These are phyloP conservation scores for Tetranychus urticae DNA, from an alignment of 1,140 invertebrate species.

Conservation along the genomic window DNA sequence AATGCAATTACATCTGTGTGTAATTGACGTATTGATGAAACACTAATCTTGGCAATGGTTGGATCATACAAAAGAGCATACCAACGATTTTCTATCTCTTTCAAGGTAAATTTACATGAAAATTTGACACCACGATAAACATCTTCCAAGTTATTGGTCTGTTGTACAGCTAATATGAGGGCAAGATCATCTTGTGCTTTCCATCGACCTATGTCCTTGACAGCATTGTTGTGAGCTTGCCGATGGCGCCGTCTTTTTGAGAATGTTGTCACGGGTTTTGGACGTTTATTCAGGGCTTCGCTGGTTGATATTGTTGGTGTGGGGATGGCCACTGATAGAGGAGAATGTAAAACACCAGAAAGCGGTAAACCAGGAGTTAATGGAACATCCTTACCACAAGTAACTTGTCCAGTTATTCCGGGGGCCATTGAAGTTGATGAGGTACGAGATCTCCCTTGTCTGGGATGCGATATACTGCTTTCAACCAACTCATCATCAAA, in stretches of 20 bases:
- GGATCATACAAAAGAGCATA: constrained; percentile 81
- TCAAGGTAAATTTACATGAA: constrained; percentile 75
- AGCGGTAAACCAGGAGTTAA: too few relatives aligned
- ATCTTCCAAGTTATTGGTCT: constrained; percentile 61
- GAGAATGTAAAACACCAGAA: not conserved
- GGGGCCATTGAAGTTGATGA: not conserved
- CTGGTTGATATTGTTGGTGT: not conserved
- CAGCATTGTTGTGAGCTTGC: constrained; percentile 34
- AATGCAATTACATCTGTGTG: constrained; percentile 65
- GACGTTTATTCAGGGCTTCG: not conserved
- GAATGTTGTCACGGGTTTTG: not conserved
- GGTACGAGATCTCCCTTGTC: not conserved
- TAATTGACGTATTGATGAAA: constrained; percentile 72
- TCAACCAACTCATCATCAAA: constrained; percentile 88
- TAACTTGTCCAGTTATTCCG: not conserved
- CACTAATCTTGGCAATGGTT: constrained; percentile 40
- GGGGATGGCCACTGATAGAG: not conserved
- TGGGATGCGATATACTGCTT: constrained; percentile 20
- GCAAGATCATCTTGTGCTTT: constrained; percentile 88
- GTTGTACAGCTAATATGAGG: constrained; percentile 72
- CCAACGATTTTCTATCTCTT: constrained; percentile 85
- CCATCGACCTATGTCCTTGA: constrained; percentile 77
- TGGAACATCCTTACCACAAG: not conserved
- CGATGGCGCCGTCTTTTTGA: constrained; percentile 15
- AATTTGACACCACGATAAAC: constrained; percentile 85